Evolutionary conservation across 2,113 vertebrate genomes (phyloP).

Genomic region (Acinonyx jubatus): DNA sequence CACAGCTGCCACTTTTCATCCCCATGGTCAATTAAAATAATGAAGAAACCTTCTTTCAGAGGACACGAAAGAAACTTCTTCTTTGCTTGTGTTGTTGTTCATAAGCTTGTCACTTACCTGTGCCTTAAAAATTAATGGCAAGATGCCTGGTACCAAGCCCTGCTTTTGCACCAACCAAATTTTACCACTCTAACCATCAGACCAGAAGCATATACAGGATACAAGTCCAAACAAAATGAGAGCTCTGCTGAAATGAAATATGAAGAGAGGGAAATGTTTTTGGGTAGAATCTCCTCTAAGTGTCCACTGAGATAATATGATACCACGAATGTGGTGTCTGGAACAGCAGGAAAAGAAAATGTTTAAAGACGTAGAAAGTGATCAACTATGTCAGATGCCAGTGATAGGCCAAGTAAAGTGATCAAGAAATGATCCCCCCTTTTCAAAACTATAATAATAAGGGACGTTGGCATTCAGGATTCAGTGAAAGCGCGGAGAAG

Average conservation of each 20-base stretch:
- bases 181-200: no score
- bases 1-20: not conserved
- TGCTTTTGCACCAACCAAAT: not conserved
- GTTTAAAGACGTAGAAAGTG: not conserved
- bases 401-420: not conserved
- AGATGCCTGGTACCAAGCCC: not conserved
- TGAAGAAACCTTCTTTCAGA: not conserved
- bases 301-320: not conserved
- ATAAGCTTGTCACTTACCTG: not conserved
- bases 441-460: not conserved
- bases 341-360: not conserved
- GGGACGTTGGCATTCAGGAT: not conserved
- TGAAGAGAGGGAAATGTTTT: not conserved
- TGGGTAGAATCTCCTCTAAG: not conserved
- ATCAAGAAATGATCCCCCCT: not conserved
- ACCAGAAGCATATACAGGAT: not conserved
- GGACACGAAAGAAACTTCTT: not conserved
- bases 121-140: not conserved
- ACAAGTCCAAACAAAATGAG: not conserved
- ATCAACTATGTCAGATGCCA: not conserved
- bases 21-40: not conserved
- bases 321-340: not conserved
- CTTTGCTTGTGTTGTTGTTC: not conserved
- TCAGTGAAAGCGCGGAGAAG: not conserved
- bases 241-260: not conserved